Percentiles rank a stretch among this genome's conserved stretches.
These are phyloP conservation scores for Neoitamus cyanurus DNA, from an alignment of 2,888 invertebrate genomes.

Conservation along the genomic window DNA sequence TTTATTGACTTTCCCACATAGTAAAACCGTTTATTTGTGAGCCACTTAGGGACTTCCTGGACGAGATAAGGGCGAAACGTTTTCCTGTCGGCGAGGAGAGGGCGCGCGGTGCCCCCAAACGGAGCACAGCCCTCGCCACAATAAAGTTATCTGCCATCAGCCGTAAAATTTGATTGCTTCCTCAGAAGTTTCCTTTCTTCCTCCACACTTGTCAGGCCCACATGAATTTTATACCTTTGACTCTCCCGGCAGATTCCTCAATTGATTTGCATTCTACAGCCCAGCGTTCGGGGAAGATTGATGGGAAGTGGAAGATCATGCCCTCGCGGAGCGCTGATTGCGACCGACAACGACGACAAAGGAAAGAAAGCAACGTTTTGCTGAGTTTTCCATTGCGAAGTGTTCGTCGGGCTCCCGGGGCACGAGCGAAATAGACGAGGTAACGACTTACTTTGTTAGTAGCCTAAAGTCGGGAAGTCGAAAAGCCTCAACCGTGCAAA, in stretches of 20 bases:
- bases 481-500: not conserved
- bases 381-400: not conserved
- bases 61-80: conserved; percentile 19
- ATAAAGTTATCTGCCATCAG: conserved; percentile 45
- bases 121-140: conserved; percentile 20
- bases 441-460: not conserved
- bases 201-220: conserved; percentile 33
- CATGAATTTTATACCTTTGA: conserved; percentile 38
- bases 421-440: not conserved
- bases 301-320: conserved; percentile 21
- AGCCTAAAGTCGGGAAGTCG: not conserved
- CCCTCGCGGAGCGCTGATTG: not conserved
- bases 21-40: conserved; percentile 42
- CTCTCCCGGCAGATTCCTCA: conserved; percentile 19
- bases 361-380: not conserved
- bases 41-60: conserved; percentile 38
- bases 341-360: not conserved
- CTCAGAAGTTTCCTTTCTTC: conserved; percentile 43
- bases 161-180: conserved; percentile 46
- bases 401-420: not conserved
- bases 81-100: not conserved
- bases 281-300: conserved; percentile 14
- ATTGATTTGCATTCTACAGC: conserved; percentile 37
- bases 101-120: not conserved
- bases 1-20: conserved; percentile 41